phyloP scores from a whole-genome alignment of 2,888 invertebrate species.

The Pyrrhia umbra region DNA sequence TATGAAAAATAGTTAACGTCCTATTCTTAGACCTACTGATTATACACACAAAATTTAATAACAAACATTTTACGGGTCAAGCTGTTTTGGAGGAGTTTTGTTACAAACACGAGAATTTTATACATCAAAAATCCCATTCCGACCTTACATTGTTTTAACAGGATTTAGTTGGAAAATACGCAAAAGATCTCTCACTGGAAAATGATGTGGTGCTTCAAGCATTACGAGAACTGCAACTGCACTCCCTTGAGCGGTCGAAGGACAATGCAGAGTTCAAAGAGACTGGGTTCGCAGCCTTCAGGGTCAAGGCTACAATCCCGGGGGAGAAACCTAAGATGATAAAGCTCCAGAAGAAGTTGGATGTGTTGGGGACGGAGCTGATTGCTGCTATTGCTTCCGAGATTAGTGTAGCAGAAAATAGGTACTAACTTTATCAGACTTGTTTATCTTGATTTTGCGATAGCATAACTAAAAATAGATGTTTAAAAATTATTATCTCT shows the following conservation, averaged over 20 bases:
- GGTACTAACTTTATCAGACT: constrained; percentile 70
- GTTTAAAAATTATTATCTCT: neutral
- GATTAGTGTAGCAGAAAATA: constrained; percentile 77
- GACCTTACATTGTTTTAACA: constrained; percentile 68
- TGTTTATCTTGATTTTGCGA: neutral
- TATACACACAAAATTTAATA: no score
- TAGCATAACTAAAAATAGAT: neutral
- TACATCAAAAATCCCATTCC: no score
- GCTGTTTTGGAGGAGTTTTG: no score
- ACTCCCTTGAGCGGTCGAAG: constrained; percentile 93
- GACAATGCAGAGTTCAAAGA: constrained; percentile 92
- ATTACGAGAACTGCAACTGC: constrained; percentile 91
- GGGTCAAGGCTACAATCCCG: constrained; percentile 91
- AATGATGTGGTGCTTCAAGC: constrained; percentile 88
- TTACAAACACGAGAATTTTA: no score
- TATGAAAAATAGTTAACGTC: no score
- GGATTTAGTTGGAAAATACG: constrained; percentile 91
- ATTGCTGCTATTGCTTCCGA: constrained; percentile 88
- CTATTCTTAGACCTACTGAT: no score
- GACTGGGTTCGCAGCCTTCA: constrained; percentile 93
- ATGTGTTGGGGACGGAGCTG: constrained; percentile 88
- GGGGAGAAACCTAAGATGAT: constrained; percentile 86
- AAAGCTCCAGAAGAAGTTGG: constrained; percentile 90
- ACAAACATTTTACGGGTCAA: no score
- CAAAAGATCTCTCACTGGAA: constrained; percentile 88